Percentiles rank a stretch among this genome's conserved stretches.
Conservation (phyloP, 2,797 vertebrate genomes). For the Eupleurogrammus muticus region DNA sequence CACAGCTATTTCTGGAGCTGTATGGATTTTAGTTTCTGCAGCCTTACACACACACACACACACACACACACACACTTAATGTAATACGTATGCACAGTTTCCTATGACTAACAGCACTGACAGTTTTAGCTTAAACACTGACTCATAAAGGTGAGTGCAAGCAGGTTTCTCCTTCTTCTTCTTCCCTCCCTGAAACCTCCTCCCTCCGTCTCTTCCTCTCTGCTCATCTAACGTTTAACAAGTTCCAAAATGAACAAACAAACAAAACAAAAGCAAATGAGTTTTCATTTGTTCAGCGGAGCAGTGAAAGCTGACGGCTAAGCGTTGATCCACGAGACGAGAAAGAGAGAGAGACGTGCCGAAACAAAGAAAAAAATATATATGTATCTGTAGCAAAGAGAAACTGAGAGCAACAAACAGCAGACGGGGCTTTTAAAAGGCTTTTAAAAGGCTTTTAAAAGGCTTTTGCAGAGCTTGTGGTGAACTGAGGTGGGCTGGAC, state of each 20-base stretch:
- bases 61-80: no score
- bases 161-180: neutral
- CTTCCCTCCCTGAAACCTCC: neutral
- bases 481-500: neutral
- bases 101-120: no score
- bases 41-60: no score
- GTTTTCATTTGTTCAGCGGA: neutral
- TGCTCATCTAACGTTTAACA: neutral
- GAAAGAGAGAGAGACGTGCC: neutral
- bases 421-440: no score
- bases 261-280: neutral
- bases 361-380: slow-evolving; percentile 4
- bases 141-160: no score
- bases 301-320: slow-evolving; percentile 2
- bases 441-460: neutral
- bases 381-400: neutral
- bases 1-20: no score
- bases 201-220: neutral
- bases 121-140: no score
- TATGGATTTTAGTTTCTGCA: no score
- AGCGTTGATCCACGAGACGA: slow-evolving; percentile 20
- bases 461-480: neutral
- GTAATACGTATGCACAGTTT: no score
- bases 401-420: no score
- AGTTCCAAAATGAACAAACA: neutral